A percentile compares a stretch with the other conserved stretches of the same genome.
phyloP scores from a whole-genome alignment of 2,888 invertebrate species.

The Linhomoeus sp. region DNA sequence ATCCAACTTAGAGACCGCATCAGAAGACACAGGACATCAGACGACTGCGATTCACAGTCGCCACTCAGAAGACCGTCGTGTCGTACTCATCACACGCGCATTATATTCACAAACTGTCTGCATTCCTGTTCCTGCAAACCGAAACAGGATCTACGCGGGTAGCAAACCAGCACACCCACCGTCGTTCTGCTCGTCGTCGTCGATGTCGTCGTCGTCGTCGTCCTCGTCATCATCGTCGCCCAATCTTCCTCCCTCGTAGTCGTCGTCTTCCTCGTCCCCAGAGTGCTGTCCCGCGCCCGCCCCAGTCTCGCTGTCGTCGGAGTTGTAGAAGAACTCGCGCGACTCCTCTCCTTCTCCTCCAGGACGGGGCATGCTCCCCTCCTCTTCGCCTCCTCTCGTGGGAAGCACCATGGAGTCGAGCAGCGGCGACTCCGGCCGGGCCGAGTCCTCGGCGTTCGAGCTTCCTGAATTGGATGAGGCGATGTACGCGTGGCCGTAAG shows the following conservation, averaged over 20 bases:
- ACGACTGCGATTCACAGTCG: too few species aligned
- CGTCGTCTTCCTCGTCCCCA: conserved; percentile 8
- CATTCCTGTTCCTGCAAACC: too few species aligned
- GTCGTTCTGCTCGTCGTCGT: conserved; percentile 6
- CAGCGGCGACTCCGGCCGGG: too few species aligned
- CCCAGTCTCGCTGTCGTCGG: background rate
- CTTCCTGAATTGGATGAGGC: too few species aligned
- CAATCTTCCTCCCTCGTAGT: conserved; percentile 7
- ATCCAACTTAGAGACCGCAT: too few species aligned
- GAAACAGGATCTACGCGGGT: too few species aligned
- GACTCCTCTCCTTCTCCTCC: background rate
- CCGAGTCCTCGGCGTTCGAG: too few species aligned
- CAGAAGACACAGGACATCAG: too few species aligned
- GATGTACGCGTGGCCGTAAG: too few species aligned
- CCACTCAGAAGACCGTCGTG: background rate
- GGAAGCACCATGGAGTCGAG: background rate
- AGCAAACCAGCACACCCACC: too few species aligned
- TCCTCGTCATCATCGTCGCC: conserved; percentile 9
- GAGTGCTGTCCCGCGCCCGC: conserved; percentile 2
- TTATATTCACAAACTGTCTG: too few species aligned
- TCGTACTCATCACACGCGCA: too few species aligned
- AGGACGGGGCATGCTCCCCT: background rate
- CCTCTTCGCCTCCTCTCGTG: background rate
- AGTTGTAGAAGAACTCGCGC: background rate
- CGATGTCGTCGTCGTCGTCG: conserved; percentile 5